Conservation (phyloP, 2,888 invertebrate genomes). For the Drosophila sordidapex region DNA sequence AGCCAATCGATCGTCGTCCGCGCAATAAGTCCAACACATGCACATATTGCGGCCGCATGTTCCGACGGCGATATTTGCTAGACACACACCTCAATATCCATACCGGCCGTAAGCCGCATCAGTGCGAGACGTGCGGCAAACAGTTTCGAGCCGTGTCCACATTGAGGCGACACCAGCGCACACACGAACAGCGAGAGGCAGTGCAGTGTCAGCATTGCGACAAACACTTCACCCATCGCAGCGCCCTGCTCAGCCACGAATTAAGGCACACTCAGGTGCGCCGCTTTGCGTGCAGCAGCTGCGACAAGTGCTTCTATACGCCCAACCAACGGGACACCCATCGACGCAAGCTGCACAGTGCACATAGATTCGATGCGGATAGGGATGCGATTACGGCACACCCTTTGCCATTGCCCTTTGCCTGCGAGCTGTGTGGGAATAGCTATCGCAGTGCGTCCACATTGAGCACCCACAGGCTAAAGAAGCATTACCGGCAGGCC, state of each 20-base stretch:
- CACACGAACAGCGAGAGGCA: constrained; percentile 51
- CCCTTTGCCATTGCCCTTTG: constrained; percentile 61
- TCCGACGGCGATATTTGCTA: constrained; percentile 63
- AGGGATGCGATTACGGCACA: not conserved
- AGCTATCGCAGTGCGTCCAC: constrained; percentile 68
- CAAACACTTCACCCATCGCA: constrained; percentile 63
- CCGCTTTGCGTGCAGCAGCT: constrained; percentile 51
- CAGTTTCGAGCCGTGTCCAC: constrained; percentile 69
- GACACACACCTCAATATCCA: constrained; percentile 71
- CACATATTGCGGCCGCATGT: constrained; percentile 65
- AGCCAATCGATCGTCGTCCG: constrained; percentile 39
- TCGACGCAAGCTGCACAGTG: constrained; percentile 59
- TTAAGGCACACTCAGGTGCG: constrained; percentile 66
- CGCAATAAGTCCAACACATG: constrained; percentile 59
- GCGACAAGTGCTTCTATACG: constrained; percentile 67
- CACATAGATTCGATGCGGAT: constrained; percentile 8
- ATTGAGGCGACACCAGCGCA: constrained; percentile 64
- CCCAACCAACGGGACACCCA: constrained; percentile 71
- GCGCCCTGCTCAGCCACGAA: constrained; percentile 67
- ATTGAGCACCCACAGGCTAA: constrained; percentile 67
- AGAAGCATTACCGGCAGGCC: constrained; percentile 63
- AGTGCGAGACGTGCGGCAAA: constrained; percentile 69
- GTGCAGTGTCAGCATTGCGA: constrained; percentile 59
- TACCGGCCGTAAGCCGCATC: constrained; percentile 66
- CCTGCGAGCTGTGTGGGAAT: constrained; percentile 64